Conservation (phyloP, 2,797 vertebrate species). For the Sebastes matsubarae region DNA sequence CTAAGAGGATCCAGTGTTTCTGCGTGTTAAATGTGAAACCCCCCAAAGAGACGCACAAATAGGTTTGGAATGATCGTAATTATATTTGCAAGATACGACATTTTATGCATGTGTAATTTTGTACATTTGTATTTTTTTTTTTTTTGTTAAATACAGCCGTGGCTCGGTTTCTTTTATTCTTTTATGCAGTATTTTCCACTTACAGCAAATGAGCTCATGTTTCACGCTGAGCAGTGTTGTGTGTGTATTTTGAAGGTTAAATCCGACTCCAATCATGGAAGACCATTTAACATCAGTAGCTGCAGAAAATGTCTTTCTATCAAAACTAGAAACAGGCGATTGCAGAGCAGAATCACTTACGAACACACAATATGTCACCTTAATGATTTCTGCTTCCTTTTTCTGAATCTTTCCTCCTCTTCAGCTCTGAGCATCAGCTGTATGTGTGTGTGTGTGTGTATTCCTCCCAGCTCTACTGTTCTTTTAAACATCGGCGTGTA, state of each 20-base stretch:
- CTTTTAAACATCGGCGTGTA: not conserved
- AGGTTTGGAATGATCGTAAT: not conserved
- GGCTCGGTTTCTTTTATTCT: not conserved
- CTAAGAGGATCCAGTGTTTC: not conserved
- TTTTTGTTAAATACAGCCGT: not conserved
- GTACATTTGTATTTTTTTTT: not conserved
- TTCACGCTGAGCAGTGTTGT: not conserved
- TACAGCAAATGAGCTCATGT: not conserved
- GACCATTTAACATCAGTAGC: not conserved
- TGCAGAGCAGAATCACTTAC: not conserved
- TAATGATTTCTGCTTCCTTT: not conserved
- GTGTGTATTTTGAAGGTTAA: not conserved
- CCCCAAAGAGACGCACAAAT: not conserved
- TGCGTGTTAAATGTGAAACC: not conserved
- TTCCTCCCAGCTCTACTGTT: too few relatives aligned
- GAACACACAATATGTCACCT: not conserved
- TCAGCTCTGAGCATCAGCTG: not conserved
- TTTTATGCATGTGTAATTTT: not conserved
- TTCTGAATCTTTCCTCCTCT: not conserved
- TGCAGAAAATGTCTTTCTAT: not conserved
- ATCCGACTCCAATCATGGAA: not conserved
- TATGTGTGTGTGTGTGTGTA: not conserved
- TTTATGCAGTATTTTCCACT: not conserved
- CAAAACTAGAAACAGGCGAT: not conserved
- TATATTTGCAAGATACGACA: not conserved